A percentile compares a stretch with the other conserved stretches of the same genome.
Evolutionary conservation across 2,888 invertebrate species (phyloP).

Genomic region (Aspidiotus destructor): DNA sequence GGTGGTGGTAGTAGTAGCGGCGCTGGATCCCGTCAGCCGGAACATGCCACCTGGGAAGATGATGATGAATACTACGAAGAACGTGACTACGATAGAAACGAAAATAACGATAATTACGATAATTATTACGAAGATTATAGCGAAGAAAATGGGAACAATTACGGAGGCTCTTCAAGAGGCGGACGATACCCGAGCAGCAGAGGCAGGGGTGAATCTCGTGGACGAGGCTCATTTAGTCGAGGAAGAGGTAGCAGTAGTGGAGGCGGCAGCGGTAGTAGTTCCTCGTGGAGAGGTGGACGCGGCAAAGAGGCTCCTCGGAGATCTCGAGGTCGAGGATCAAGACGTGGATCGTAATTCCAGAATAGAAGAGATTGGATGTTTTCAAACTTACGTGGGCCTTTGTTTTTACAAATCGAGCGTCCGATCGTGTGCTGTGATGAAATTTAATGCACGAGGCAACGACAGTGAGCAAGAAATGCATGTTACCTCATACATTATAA

Average conservation of each 20-base stretch:
- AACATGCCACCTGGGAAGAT: not conserved
- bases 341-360: not conserved
- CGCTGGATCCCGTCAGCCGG: constrained; percentile 1
- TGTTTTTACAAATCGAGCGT: too few species aligned
- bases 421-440: too few species aligned
- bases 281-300: constrained; percentile 21
- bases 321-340: constrained; percentile 18
- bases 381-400: too few species aligned
- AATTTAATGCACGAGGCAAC: too few species aligned
- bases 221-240: not conserved
- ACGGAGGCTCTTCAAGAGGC: not conserved
- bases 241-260: not conserved
- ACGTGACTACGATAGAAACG: constrained; percentile 5
- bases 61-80: constrained; percentile 19
- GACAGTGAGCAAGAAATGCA: too few species aligned
- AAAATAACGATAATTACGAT: constrained; percentile 4
- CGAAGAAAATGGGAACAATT: constrained; percentile 9
- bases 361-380: too few species aligned
- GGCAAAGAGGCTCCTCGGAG: constrained; percentile 17
- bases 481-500: too few species aligned
- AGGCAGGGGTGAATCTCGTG: too few species aligned
- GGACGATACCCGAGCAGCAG: not conserved
- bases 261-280: not conserved
- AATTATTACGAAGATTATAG: constrained; percentile 17
- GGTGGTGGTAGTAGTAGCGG: not conserved